phyloP scores from a whole-genome alignment of 2,888 invertebrate genomes.

The Heliconius charithonia region DNA sequence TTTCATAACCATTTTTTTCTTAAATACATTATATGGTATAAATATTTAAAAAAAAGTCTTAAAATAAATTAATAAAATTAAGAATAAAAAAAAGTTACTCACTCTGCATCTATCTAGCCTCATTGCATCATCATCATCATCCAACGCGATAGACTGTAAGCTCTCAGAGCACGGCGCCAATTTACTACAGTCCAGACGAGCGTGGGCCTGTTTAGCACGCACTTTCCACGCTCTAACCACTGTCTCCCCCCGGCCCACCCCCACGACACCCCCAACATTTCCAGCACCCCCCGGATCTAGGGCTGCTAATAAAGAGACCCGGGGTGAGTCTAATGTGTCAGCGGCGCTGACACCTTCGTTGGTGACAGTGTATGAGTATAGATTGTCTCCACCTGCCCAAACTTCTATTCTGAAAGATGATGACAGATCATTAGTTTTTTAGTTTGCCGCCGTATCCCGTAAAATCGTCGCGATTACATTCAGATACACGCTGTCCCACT shows the following conservation, averaged over 20 bases:
- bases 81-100: constrained; percentile 27
- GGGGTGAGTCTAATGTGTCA: constrained; percentile 85
- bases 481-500: too few relatives aligned
- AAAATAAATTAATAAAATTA: too few relatives aligned
- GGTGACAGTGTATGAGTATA: constrained; percentile 90
- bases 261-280: constrained; percentile 2
- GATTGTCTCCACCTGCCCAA: constrained; percentile 95
- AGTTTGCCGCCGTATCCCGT: not conserved
- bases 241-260: constrained; percentile 82
- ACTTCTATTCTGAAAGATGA: constrained; percentile 85
- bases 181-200: constrained; percentile 95
- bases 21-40: too few relatives aligned
- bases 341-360: constrained; percentile 89
- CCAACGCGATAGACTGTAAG: constrained; percentile 94
- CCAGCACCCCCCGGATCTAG: not conserved
- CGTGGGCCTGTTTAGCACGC: constrained; percentile 85
- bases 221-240: constrained; percentile 95
- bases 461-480: too few relatives aligned
- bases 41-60: too few relatives aligned
- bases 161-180: constrained; percentile 96
- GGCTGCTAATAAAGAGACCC: constrained; percentile 85
- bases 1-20: too few relatives aligned
- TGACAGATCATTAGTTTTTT: not conserved
- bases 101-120: constrained; percentile 84
- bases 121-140: constrained; percentile 94